phyloP scores from a whole-genome alignment of 2,888 invertebrate species.

The Eretmocerus hayati region DNA sequence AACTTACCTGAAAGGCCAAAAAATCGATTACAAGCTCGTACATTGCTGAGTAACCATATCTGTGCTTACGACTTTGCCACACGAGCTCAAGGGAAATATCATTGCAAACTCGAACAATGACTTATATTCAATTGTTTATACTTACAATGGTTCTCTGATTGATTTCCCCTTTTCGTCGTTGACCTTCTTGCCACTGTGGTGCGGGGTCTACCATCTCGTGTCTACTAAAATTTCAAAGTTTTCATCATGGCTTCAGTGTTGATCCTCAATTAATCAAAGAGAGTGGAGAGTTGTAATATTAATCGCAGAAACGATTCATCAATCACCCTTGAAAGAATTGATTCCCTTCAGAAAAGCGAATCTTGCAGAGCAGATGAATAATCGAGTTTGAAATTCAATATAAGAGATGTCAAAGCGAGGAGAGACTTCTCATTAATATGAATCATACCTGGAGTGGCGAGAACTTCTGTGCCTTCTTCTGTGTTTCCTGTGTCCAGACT shows the following conservation, averaged over 20 bases:
- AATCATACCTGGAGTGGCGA: slow-evolving; percentile 54
- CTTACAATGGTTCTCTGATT: slow-evolving; percentile 45
- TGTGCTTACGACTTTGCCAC: too few species aligned
- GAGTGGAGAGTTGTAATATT: neutral
- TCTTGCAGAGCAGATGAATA: neutral
- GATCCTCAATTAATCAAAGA: neutral
- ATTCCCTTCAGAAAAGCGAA: slow-evolving; percentile 13
- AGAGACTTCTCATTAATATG: neutral
- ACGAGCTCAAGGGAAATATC: too few species aligned
- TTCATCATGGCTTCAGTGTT: neutral
- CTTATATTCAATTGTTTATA: slow-evolving; percentile 14
- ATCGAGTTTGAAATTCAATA: neutral
- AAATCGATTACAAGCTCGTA: too few species aligned
- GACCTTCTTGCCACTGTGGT: slow-evolving; percentile 82
- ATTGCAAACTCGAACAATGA: neutral
- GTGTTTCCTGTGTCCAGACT: slow-evolving; percentile 66
- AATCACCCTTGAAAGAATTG: too few species aligned
- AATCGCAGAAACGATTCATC: neutral
- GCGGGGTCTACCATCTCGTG: slow-evolving; percentile 78
- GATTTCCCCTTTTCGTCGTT: slow-evolving; percentile 62
- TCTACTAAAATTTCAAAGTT: slow-evolving; percentile 30
- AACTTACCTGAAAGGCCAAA: slow-evolving; percentile 29
- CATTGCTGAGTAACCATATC: too few species aligned
- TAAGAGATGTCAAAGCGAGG: neutral
- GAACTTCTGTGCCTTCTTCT: slow-evolving; percentile 66